phyloP scores from a whole-genome alignment of 2,113 vertebrate genomes.

The Herpetotheres cachinnans region DNA sequence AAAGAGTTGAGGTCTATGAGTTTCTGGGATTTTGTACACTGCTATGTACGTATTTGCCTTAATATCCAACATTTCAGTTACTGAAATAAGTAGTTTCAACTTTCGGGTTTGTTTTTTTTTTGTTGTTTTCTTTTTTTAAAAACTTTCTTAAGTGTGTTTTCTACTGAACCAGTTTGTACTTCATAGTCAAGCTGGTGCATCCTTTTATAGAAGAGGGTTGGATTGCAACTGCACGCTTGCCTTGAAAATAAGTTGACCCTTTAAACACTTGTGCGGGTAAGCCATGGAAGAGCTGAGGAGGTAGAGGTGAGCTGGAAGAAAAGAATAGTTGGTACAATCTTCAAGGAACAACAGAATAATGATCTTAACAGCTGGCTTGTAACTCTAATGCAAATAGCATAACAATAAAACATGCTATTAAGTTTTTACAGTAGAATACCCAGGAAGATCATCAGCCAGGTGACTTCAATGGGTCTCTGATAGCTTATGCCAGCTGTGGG shows the following conservation, averaged over 20 bases:
- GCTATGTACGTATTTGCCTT: not conserved
- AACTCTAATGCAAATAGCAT: not conserved
- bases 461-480: not conserved
- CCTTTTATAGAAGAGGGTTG: not conserved
- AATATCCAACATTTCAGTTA: not conserved
- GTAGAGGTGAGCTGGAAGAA: not conserved
- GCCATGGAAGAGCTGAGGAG: not conserved
- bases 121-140: not conserved
- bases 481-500: not conserved
- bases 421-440: not conserved
- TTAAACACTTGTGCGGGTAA: not conserved
- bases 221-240: not conserved
- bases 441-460: not conserved
- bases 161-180: not conserved
- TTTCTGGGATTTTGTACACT: not conserved
- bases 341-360: not conserved
- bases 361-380: slow-evolving; percentile 5
- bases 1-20: not conserved
- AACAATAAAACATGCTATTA: not conserved
- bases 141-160: not conserved
- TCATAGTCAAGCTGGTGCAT: not conserved
- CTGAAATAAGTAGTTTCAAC: not conserved
- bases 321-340: not conserved
- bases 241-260: not conserved
- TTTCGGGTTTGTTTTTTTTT: not conserved